phyloP scores from a whole-genome alignment of 2,797 vertebrate genomes.

The Bradypodion ventrale region DNA sequence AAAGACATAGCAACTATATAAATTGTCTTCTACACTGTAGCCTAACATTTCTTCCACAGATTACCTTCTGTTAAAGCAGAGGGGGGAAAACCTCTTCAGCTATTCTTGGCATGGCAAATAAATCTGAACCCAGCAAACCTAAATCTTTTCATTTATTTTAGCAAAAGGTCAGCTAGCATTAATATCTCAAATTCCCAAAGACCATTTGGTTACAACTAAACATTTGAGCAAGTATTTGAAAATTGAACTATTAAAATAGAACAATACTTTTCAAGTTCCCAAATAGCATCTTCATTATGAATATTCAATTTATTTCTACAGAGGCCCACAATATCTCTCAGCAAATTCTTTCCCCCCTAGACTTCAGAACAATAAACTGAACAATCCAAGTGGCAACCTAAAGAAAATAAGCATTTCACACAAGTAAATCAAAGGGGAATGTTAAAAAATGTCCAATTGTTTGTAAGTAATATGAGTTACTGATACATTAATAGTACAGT shows the following conservation, averaged over 20 bases:
- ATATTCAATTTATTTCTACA: slow-evolving; percentile 66
- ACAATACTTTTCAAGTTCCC: slow-evolving; percentile 53
- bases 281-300: slow-evolving; percentile 57
- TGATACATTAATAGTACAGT: neutral
- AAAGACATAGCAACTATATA: slow-evolving; percentile 2
- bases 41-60: slow-evolving; percentile 4
- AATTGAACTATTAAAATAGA: slow-evolving; percentile 65
- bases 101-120: slow-evolving; percentile 45
- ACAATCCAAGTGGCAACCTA: slow-evolving; percentile 39
- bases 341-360: neutral
- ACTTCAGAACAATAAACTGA: slow-evolving; percentile 35
- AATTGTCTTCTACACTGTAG: slow-evolving; percentile 1
- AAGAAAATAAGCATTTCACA: slow-evolving; percentile 31
- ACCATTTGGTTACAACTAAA: slow-evolving; percentile 47
- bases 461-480: slow-evolving; percentile 6
- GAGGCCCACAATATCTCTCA: slow-evolving; percentile 50
- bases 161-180: slow-evolving; percentile 62
- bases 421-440: slow-evolving; percentile 16
- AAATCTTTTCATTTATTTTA: slow-evolving; percentile 57
- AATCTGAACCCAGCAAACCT: slow-evolving; percentile 54
- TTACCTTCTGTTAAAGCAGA: neutral
- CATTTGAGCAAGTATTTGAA: slow-evolving; percentile 61
- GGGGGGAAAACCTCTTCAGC: slow-evolving; percentile 19
- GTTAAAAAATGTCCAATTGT: slow-evolving; percentile 3
- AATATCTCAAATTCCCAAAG: slow-evolving; percentile 41